phyloP scores from a whole-genome alignment of 2,113 vertebrate species.

The Ageneiosus marmoratus region DNA sequence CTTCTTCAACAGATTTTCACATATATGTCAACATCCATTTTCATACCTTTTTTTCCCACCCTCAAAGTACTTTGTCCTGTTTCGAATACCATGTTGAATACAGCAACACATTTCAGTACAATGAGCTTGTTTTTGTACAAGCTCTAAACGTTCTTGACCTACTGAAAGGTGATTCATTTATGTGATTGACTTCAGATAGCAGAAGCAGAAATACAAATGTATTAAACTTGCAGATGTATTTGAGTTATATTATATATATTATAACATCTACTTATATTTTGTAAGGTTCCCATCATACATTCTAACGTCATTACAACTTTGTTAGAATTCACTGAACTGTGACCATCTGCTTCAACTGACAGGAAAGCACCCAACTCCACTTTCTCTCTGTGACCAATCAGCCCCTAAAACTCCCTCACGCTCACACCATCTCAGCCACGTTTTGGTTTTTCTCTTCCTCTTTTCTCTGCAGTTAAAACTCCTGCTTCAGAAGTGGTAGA shows the following conservation, averaged over 20 bases:
- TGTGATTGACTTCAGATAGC: background rate
- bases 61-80: background rate
- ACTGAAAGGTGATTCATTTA: background rate
- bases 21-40: background rate
- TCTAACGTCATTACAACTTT: slow-evolving; percentile 30
- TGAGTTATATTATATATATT: background rate
- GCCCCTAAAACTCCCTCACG: background rate
- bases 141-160: background rate
- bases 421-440: slow-evolving; percentile 17
- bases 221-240: background rate
- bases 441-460: slow-evolving; percentile 24
- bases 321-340: slow-evolving; percentile 25
- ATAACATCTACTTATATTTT: background rate
- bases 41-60: background rate
- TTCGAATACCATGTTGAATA: background rate
- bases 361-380: slow-evolving; percentile 54
- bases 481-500: background rate
- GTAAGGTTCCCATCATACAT: background rate
- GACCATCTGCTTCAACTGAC: slow-evolving; percentile 54
- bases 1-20: background rate
- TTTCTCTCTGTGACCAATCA: slow-evolving; percentile 15
- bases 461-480: slow-evolving; percentile 5
- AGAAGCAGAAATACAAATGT: slow-evolving; percentile 1
- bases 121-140: background rate
- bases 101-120: background rate